Conservation (phyloP, 2,797 vertebrate species). For the Semaprochilodus insignis region DNA sequence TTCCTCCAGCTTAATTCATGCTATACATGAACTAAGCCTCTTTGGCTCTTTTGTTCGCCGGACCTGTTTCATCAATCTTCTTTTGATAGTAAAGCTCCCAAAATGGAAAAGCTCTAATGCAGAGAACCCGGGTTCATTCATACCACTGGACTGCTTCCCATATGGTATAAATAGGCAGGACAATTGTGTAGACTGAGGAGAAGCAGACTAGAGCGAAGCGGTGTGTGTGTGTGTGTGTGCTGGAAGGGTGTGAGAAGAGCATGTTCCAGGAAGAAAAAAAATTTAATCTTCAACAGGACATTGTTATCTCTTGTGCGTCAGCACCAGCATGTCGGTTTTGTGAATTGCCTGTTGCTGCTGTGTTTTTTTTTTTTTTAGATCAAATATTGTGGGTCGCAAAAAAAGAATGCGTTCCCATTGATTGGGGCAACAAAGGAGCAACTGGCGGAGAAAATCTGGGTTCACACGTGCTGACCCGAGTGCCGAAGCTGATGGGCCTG, state of each 20-base stretch:
- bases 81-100: constrained; percentile 19
- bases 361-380: constrained; percentile 3
- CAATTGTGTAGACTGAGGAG: constrained; percentile 25
- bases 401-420: constrained; percentile 39
- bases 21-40: background rate
- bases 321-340: background rate
- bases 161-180: constrained; percentile 42
- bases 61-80: constrained; percentile 24
- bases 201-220: background rate
- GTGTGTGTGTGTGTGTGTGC: constrained; percentile 2
- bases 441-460: constrained; percentile 54
- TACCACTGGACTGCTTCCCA: constrained; percentile 41
- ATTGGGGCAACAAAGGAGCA: constrained; percentile 53
- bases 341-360: background rate
- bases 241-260: constrained; percentile 20
- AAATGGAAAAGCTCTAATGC: constrained; percentile 26
- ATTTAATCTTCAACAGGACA: constrained; percentile 25
- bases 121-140: constrained; percentile 28
- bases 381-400: constrained; percentile 21
- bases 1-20: background rate
- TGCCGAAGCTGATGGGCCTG: constrained; percentile 42
- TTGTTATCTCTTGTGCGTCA: constrained; percentile 21
- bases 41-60: background rate
- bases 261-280: constrained; percentile 13
- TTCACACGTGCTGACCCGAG: constrained; percentile 57